These are phyloP conservation scores for Lampropteryx suffumata DNA, from an alignment of 2,888 invertebrate species.

Conservation along the genomic window DNA sequence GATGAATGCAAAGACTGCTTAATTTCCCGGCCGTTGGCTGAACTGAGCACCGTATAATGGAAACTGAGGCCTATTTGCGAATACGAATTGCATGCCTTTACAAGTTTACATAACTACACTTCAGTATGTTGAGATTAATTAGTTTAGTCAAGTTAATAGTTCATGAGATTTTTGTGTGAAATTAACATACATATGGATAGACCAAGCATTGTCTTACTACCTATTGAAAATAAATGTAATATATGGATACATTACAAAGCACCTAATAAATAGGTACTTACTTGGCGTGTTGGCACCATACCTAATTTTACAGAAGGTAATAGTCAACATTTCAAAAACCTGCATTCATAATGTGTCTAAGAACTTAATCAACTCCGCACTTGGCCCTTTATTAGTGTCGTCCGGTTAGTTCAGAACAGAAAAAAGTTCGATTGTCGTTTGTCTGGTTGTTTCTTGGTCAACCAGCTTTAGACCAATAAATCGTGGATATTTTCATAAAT, in stretches of 20 bases:
- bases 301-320: neutral
- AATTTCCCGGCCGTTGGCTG: constrained; percentile 38
- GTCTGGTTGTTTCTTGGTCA: neutral
- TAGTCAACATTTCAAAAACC: neutral
- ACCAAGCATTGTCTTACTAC: too few species aligned
- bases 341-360: neutral
- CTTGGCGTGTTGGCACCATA: too few species aligned
- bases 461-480: neutral
- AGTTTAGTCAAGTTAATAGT: neutral
- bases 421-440: neutral
- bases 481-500: neutral
- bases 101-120: constrained; percentile 10
- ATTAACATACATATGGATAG: too few species aligned
- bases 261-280: too few species aligned
- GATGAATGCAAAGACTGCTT: constrained; percentile 34
- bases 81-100: constrained; percentile 39
- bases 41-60: constrained; percentile 34
- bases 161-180: too few species aligned
- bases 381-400: neutral
- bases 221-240: too few species aligned
- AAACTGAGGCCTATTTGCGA: constrained; percentile 35
- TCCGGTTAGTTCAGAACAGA: neutral
- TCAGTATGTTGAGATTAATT: constrained; percentile 5
- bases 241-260: too few species aligned
- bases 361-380: neutral